Evolutionary conservation across 2,888 invertebrate species (phyloP).

Genomic region (Ectemnius cavifrons): DNA sequence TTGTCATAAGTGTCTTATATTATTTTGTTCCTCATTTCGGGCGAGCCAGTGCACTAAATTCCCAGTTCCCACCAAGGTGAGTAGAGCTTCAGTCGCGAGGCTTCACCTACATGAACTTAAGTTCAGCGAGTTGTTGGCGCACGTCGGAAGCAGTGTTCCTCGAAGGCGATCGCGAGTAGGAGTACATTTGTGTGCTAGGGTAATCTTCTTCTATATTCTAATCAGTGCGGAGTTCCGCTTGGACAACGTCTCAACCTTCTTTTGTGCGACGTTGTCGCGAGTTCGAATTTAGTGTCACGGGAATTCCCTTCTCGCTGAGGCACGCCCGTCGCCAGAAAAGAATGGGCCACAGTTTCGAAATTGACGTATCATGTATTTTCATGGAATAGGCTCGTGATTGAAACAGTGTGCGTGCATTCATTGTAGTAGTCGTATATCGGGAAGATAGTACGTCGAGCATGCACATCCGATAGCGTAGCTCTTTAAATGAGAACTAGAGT

Average conservation of each 20-base stretch:
- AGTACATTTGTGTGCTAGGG: neutral
- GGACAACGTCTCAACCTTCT: too few relatives aligned
- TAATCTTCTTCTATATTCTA: neutral
- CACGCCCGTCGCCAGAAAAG: constrained; percentile 40
- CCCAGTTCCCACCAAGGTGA: constrained; percentile 66
- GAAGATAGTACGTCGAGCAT: constrained; percentile 19
- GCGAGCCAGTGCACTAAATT: constrained; percentile 63
- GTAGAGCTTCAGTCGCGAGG: constrained; percentile 39
- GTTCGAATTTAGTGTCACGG: too few relatives aligned
- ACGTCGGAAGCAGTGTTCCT: neutral
- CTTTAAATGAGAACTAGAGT: constrained; percentile 19
- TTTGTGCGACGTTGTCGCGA: neutral
- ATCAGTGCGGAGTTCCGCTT: constrained; percentile 3
- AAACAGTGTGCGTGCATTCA: constrained; percentile 23
- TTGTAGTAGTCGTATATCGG: constrained; percentile 30
- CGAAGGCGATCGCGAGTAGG: neutral
- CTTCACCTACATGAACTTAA: neutral
- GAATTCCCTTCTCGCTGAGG: constrained; percentile 15
- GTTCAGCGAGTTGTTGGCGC: neutral
- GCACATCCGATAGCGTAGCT: constrained; percentile 21
- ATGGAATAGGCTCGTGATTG: constrained; percentile 33
- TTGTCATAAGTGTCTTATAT: constrained; percentile 73
- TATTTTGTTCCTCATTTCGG: constrained; percentile 68
- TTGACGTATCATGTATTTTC: constrained; percentile 58
- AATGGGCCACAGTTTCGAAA: constrained; percentile 41